Conservation (phyloP, 2,113 vertebrate species). For the Chamaetylas fuelleborni region DNA sequence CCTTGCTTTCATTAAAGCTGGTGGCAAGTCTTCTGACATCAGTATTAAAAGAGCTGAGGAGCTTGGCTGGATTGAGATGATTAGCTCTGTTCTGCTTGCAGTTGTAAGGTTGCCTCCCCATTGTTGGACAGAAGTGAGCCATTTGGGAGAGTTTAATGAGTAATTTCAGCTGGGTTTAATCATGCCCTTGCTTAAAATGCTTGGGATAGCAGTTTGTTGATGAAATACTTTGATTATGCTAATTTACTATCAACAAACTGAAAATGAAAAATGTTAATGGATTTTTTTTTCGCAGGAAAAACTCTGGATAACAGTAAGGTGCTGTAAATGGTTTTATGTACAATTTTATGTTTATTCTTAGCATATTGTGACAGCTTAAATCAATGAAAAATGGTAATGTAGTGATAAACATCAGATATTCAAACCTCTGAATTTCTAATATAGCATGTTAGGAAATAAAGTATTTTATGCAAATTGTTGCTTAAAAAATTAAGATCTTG, state of each 20-base stretch:
- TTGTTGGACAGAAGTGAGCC: not conserved
- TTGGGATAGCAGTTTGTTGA: not conserved
- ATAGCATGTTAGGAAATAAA: not conserved
- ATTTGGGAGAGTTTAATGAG: not conserved
- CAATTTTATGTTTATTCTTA: not conserved
- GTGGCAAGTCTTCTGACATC: not conserved
- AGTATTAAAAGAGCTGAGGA: not conserved
- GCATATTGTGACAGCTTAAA: not conserved
- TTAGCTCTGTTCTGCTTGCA: not conserved
- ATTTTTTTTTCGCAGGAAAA: not conserved
- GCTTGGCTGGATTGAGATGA: not conserved
- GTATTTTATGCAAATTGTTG: not conserved
- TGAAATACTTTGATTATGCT: not conserved
- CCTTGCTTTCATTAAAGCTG: conserved; percentile 1
- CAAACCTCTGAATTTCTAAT: not conserved
- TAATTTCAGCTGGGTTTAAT: not conserved
- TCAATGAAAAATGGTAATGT: not conserved
- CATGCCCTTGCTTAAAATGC: not conserved
- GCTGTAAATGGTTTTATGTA: not conserved
- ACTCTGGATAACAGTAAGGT: not conserved
- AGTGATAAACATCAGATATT: not conserved
- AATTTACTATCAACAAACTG: not conserved
- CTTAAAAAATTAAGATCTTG: not conserved
- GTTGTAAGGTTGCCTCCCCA: not conserved
- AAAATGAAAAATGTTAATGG: not conserved